Evolutionary conservation across 2,113 vertebrate genomes (phyloP), one percentile per base, ranked within the genome.

Genomic region (Chaetops frenatus): DNA sequence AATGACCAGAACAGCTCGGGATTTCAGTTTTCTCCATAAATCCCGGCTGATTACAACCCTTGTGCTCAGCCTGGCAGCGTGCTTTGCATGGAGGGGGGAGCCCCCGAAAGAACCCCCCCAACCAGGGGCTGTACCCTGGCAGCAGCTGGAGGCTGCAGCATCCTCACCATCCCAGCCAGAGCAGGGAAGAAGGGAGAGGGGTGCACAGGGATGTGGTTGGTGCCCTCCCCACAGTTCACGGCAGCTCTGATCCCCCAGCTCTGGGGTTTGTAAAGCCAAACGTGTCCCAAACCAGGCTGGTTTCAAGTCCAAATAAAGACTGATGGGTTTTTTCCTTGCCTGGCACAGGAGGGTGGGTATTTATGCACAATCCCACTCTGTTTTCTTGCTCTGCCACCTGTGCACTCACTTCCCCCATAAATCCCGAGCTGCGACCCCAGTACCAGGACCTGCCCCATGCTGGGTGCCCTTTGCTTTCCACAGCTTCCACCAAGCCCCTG

Each of bases 1-100:
- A 94, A 93, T 77, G 90, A 78, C 81, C 85, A 85, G 58, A 85
- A 64, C 77, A 81, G 69, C 71, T 73, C 10, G 0, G 88, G 88
- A 90, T 92, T 92, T 88, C 1, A 5, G 36, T 77, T 92, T 93
- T 80, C 88, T 73, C 85, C 85, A 88, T 94, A 90, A 90, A 92
- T 94, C 88, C 91, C 64, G 88, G 66, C 82, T 90, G 81, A 81
- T 92, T 85, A 86, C 5, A 94, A 79, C 36, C 50, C 42, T 25
- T 5, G 22, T 5, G 19, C 91, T 76, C 80, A 91, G 84, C 90
- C 67, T 56, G 57, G 51, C 82, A 88, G 62, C 1, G 0, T 31
- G 78, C 42, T 88, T 62, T 81, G 65, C 44, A 1, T 20, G 44
- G 29, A 65, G 40, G 13, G 40, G 67, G 44, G n/a, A 45, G 7